A percentile compares a stretch with the other conserved stretches of the same genome.
These are phyloP conservation scores for Diadema setosum DNA, from an alignment of 35 echinoderm and acorn worm species.

Conservation along the genomic window DNA sequence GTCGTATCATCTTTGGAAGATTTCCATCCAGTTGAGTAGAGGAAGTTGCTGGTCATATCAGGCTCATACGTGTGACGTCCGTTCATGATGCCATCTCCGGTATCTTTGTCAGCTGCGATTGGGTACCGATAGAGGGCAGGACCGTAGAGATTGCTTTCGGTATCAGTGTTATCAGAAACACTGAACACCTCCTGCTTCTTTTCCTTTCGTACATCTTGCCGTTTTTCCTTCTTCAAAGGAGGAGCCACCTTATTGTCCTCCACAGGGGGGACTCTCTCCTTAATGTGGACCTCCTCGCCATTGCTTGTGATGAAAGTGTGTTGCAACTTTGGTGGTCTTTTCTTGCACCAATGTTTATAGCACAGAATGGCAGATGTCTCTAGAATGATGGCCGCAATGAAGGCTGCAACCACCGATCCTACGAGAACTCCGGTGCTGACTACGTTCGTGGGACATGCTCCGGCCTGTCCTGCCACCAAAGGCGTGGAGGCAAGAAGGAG, in stretches of 20 bases:
- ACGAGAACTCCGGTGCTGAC: not conserved
- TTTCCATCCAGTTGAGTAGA: not conserved
- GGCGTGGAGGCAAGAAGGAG: not conserved
- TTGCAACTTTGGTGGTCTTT: not conserved
- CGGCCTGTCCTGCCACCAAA: not conserved
- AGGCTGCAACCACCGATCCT: not conserved
- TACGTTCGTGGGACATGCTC: not conserved
- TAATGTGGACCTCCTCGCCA: not conserved
- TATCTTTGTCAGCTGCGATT: not conserved
- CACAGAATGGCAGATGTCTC: conserved; percentile 1
- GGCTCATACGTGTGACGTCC: not conserved
- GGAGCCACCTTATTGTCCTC: not conserved
- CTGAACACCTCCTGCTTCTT: conserved; percentile 6
- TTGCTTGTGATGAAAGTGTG: not conserved
- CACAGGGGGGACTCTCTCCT: no score
- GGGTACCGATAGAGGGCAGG: conserved; percentile 9
- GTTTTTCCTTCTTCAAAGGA: not conserved
- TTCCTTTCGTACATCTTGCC: not conserved
- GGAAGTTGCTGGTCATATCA: not conserved
- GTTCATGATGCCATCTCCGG: conserved; percentile 12
- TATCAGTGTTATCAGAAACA: not conserved
- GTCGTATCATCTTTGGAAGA: not conserved
- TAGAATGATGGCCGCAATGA: not conserved
- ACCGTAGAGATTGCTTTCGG: not conserved
- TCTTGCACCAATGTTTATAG: conserved; percentile 4